A percentile compares a stretch with the other conserved stretches of the same genome.
Evolutionary conservation across 2,888 invertebrate genomes (phyloP).

Genomic region (Steinernema carpocapsae): DNA sequence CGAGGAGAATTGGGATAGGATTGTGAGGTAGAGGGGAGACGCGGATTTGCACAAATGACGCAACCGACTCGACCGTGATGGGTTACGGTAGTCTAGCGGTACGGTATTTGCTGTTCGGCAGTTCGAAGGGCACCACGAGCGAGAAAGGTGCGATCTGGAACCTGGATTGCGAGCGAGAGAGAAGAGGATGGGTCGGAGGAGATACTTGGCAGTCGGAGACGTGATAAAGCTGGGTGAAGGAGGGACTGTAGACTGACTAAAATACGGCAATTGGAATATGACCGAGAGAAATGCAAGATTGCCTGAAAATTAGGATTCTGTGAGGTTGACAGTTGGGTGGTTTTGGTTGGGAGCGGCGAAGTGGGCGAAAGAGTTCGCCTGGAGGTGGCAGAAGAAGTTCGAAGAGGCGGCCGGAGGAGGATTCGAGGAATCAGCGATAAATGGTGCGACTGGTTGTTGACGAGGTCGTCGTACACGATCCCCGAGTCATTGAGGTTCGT

Average conservation of each 20-base stretch:
- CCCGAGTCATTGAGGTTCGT: constrained; percentile 44
- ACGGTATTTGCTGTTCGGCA: constrained; percentile 34
- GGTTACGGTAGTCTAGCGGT: constrained; percentile 27
- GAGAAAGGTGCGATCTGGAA: constrained; percentile 31
- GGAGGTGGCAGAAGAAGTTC: constrained; percentile 32
- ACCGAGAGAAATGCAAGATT: background rate
- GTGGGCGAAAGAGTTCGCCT: constrained; percentile 20
- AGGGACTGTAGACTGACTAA: too few relatives aligned
- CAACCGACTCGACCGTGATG: constrained; percentile 33
- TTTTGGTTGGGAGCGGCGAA: background rate
- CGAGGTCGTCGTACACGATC: constrained; percentile 44
- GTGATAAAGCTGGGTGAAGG: constrained; percentile 3
- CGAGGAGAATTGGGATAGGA: constrained; percentile 1
- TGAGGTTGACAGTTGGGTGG: background rate
- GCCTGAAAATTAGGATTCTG: background rate
- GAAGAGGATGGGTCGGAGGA: background rate
- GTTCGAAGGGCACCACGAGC: constrained; percentile 35
- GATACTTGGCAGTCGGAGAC: constrained; percentile 13
- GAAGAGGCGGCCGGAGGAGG: constrained; percentile 16
- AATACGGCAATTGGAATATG: too few relatives aligned
- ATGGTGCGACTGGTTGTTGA: constrained; percentile 27
- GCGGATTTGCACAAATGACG: constrained; percentile 26
- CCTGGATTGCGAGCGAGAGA: constrained; percentile 20
- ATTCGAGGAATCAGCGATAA: constrained; percentile 24
- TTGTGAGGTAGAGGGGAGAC: background rate